Conservation (phyloP, 92 coral and sea anemone genomes). For the Virgularia gustaviana region DNA sequence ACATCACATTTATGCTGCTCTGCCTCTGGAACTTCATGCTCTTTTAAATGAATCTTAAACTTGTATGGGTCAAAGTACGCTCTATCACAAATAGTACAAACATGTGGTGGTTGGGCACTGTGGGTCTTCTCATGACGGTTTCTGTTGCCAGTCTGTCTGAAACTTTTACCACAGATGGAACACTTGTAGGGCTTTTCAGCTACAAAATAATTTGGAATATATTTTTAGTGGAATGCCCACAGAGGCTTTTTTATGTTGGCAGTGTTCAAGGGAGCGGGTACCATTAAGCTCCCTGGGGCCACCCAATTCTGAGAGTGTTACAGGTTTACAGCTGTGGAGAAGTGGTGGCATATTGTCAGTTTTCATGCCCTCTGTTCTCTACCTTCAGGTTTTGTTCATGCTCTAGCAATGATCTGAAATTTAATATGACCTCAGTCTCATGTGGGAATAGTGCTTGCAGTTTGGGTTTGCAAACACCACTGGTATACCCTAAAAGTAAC, state of each 20-base stretch:
- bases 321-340: no score
- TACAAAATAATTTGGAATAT: neutral
- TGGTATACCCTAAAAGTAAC: no score
- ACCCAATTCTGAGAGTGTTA: no score
- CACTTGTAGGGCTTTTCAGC: neutral
- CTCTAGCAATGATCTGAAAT: no score
- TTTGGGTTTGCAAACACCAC: no score
- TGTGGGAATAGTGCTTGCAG: no score
- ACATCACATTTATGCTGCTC: neutral
- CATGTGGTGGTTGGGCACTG: neutral
- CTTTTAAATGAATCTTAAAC: neutral
- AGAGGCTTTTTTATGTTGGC: neutral
- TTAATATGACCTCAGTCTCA: no score
- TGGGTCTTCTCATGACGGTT: slow-evolving; percentile 23
- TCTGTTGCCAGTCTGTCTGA: slow-evolving; percentile 3
- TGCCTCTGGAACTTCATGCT: neutral
- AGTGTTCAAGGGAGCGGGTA: no score
- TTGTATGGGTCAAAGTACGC: neutral
- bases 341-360: no score
- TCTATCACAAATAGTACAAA: neutral
- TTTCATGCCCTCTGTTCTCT: no score
- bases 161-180: slow-evolving; percentile 2
- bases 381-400: no score
- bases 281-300: no score
- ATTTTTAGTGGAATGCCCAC: neutral